phyloP scores from a whole-genome alignment of 2,797 vertebrate species.

The Mastacembelus armatus region DNA sequence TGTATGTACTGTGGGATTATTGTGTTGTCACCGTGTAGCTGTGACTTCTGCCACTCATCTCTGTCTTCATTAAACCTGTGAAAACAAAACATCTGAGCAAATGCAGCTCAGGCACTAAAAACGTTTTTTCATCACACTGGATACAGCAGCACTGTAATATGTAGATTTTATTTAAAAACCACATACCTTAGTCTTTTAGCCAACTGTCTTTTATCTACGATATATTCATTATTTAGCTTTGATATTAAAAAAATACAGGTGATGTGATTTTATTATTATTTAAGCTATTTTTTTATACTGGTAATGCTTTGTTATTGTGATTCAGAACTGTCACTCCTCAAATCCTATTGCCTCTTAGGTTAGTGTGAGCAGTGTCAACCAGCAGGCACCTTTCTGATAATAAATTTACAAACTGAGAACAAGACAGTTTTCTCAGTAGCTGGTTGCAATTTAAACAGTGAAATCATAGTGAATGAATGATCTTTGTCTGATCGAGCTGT shows the following conservation, averaged over 20 bases:
- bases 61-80: neutral
- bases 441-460: no score
- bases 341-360: neutral
- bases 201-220: neutral
- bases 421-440: no score
- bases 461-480: no score
- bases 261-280: no score
- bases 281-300: no score
- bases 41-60: neutral
- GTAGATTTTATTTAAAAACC: neutral
- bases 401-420: no score
- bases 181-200: neutral
- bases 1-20: slow-evolving; percentile 13
- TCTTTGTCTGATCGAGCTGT: no score
- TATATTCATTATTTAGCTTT: neutral
- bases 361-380: no score
- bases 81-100: slow-evolving; percentile 1
- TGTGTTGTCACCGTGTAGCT: neutral
- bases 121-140: neutral
- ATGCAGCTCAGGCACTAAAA: neutral
- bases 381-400: no score
- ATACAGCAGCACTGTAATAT: neutral
- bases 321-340: neutral
- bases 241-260: neutral
- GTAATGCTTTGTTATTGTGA: no score